phyloP scores from a whole-genome alignment of 1,140 invertebrate genomes.

The Caenorhabditis inopinata region DNA sequence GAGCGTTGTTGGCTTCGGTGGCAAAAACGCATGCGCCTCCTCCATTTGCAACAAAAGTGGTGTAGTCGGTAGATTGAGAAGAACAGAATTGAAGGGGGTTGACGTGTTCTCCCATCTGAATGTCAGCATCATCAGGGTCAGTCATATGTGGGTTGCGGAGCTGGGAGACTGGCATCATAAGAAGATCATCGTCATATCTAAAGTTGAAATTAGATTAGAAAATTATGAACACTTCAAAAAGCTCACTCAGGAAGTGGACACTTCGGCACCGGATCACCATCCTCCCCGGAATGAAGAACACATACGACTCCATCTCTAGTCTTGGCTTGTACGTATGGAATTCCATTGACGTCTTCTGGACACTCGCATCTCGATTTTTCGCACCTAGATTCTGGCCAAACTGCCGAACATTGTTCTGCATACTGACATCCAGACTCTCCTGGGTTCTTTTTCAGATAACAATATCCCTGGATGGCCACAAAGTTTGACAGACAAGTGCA shows the following conservation, averaged over 20 bases:
- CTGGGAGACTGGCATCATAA: conserved; percentile 66
- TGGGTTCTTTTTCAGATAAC: conserved; percentile 65
- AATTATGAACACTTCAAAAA: neutral
- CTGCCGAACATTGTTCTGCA: conserved; percentile 61
- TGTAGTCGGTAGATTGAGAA: conserved; percentile 58
- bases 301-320: conserved; percentile 65
- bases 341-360: conserved; percentile 63
- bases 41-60: conserved; percentile 61
- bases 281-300: conserved; percentile 62
- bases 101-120: conserved; percentile 65
- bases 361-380: conserved; percentile 65
- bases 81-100: conserved; percentile 64
- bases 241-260: conserved; percentile 11
- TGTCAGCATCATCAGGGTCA: conserved; percentile 62
- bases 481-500: conserved; percentile 64
- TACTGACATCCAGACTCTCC: conserved; percentile 65
- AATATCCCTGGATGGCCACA: conserved; percentile 65
- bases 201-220: conserved; percentile 61
- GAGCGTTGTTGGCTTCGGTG: conserved; percentile 18
- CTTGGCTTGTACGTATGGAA: conserved; percentile 59
- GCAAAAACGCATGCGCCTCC: conserved; percentile 42
- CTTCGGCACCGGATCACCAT: conserved; percentile 62
- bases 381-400: conserved; percentile 61
- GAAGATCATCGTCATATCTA: conserved; percentile 63
- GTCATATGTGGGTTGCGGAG: conserved; percentile 64